These are phyloP conservation scores for Periparus ater DNA, from an alignment of 2,797 vertebrate genomes.

Conservation along the genomic window DNA sequence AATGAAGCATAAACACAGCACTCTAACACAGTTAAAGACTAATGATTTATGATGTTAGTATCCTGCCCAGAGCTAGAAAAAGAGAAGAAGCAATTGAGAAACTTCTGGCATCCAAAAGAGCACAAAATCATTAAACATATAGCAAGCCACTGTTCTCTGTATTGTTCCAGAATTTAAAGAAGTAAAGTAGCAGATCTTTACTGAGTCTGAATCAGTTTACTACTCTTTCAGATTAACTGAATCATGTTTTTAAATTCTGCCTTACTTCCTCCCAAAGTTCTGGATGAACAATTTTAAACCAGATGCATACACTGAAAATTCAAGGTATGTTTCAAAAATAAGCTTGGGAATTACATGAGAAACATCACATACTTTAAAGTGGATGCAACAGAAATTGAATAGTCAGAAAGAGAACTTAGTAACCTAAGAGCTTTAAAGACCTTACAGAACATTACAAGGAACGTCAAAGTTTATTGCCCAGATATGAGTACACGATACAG, in stretches of 20 bases:
- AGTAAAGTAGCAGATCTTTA: not conserved
- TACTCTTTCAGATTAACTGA: not conserved
- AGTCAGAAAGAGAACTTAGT: not conserved
- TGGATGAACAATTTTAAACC: not conserved
- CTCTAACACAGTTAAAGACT: not conserved
- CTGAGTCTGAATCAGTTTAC: not conserved
- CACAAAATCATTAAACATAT: not conserved
- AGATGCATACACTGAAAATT: not conserved
- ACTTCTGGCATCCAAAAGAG: not conserved
- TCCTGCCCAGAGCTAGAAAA: not conserved
- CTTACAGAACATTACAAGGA: not conserved
- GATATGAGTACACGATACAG: not conserved
- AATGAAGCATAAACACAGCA: not conserved
- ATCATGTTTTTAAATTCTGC: not conserved
- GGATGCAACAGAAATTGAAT: not conserved
- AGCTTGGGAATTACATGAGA: not conserved
- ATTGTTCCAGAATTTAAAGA: not conserved
- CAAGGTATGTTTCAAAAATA: not conserved
- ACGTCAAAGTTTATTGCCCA: not conserved
- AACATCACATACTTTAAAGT: not conserved
- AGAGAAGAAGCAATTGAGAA: not conserved
- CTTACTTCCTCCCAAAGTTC: not conserved
- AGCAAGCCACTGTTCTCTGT: not conserved
- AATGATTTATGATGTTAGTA: not conserved
- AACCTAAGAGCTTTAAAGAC: not conserved